Evolutionary conservation across 2,888 invertebrate species (phyloP).

Genomic region (Chloroclystis v-ata): DNA sequence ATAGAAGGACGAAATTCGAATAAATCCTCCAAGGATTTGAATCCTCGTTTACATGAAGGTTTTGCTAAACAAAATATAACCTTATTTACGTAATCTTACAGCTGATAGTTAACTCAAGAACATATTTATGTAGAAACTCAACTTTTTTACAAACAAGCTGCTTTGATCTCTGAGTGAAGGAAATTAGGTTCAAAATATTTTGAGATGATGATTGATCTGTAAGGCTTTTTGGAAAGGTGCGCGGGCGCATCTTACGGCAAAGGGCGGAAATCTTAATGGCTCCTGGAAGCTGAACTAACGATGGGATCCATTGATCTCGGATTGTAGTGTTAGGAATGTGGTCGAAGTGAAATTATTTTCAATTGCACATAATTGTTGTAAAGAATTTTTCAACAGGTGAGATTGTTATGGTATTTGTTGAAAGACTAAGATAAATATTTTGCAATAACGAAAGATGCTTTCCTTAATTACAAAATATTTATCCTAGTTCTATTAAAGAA

Average conservation of each 20-base stretch:
- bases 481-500: no score
- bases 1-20: neutral
- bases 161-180: neutral
- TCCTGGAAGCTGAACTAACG: conserved; percentile 73
- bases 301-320: conserved; percentile 69
- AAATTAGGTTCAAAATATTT: conserved; percentile 31
- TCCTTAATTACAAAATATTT: no score
- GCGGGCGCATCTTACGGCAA: conserved; percentile 41
- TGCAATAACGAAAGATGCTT: no score
- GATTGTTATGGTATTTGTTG: no score
- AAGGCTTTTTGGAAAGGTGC: conserved; percentile 34
- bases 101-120: conserved; percentile 22
- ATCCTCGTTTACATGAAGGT: conserved; percentile 16
- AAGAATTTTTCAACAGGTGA: neutral
- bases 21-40: conserved; percentile 4
- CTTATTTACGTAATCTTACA: conserved; percentile 25
- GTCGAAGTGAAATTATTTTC: conserved; percentile 18
- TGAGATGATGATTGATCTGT: conserved; percentile 22
- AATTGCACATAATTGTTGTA: conserved; percentile 13
- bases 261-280: conserved; percentile 77
- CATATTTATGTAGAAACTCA: conserved; percentile 8
- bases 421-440: no score
- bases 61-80: conserved; percentile 24
- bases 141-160: neutral
- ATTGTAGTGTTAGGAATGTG: conserved; percentile 24